These are phyloP conservation scores for Cosmia trapezina DNA, from an alignment of 2,888 invertebrate genomes.

Conservation along the genomic window DNA sequence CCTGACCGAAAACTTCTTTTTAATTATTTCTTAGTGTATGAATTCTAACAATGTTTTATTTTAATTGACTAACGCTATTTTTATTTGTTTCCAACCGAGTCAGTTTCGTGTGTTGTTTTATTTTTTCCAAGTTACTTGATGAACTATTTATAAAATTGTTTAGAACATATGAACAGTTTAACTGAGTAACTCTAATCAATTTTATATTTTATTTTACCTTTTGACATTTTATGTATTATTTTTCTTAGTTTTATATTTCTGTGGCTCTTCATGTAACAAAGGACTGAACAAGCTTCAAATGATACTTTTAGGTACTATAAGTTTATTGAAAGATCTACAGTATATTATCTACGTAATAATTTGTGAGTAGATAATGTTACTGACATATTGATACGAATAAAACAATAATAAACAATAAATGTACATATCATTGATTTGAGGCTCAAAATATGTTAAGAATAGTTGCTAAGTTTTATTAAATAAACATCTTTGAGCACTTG, in stretches of 20 bases:
- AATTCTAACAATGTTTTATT: constrained; percentile 61
- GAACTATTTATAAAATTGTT: constrained; percentile 69
- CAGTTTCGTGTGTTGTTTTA: constrained; percentile 69
- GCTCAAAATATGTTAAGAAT: constrained; percentile 80
- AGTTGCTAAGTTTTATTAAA: constrained; percentile 74
- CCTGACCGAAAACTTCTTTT: constrained; percentile 61
- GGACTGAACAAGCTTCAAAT: constrained; percentile 78
- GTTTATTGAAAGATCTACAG: constrained; percentile 62
- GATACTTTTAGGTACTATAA: constrained; percentile 71
- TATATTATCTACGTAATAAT: constrained; percentile 60
- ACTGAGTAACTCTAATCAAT: constrained; percentile 73
- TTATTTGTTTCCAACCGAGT: constrained; percentile 61
- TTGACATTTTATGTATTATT: constrained; percentile 79
- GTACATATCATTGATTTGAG: constrained; percentile 83
- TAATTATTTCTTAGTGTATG: constrained; percentile 55
- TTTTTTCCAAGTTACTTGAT: constrained; percentile 71
- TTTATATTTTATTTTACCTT: constrained; percentile 78
- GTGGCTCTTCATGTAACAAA: constrained; percentile 69
- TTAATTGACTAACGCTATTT: constrained; percentile 63
- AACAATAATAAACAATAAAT: constrained; percentile 64
- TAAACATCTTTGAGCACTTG: constrained; percentile 72
- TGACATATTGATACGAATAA: constrained; percentile 63
- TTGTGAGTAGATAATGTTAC: constrained; percentile 61
- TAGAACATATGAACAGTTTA: constrained; percentile 69
- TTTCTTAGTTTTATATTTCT: constrained; percentile 74